These are phyloP conservation scores for Temnothorax rugatulus DNA, from an alignment of 2,888 invertebrate species.

Conservation along the genomic window DNA sequence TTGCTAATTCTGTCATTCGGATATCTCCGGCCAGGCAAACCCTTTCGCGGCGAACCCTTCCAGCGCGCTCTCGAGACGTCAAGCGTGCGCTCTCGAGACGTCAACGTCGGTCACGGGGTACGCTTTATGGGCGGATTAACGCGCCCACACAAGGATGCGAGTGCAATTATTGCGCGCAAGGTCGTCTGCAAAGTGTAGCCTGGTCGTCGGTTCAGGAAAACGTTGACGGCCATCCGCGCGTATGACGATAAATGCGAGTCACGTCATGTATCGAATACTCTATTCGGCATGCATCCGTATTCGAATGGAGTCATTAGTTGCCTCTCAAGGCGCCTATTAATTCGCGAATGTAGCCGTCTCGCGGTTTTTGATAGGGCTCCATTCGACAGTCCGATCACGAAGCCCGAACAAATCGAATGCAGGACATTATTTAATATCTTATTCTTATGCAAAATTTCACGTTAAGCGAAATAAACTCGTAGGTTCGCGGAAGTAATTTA, in stretches of 20 bases:
- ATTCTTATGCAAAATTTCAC: background rate
- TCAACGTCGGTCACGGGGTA: constrained; percentile 20
- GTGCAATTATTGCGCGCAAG: constrained; percentile 47
- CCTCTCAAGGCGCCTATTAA: constrained; percentile 48
- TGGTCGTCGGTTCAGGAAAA: constrained; percentile 46
- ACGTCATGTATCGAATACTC: constrained; percentile 60
- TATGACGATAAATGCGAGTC: constrained; percentile 55
- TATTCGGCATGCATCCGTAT: constrained; percentile 60
- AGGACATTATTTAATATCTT: background rate
- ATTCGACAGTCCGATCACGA: background rate
- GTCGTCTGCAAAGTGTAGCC: constrained; percentile 25
- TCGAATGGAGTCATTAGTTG: constrained; percentile 57
- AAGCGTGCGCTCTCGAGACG: background rate
- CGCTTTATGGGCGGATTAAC: constrained; percentile 21
- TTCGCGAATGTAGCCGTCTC: constrained; percentile 17
- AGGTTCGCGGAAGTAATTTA: background rate
- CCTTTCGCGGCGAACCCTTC: background rate
- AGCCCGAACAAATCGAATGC: background rate
- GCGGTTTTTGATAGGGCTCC: background rate
- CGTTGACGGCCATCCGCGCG: constrained; percentile 47
- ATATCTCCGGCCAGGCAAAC: background rate
- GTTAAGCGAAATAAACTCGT: background rate
- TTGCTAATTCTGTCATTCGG: background rate
- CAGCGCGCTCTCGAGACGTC: constrained; percentile 9
- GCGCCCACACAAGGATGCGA: constrained; percentile 43